Percentiles rank a stretch among this genome's conserved stretches.
These are phyloP conservation scores for Pterocles orientalis DNA, from an alignment of 2,113 vertebrate species.

Conservation along the genomic window DNA sequence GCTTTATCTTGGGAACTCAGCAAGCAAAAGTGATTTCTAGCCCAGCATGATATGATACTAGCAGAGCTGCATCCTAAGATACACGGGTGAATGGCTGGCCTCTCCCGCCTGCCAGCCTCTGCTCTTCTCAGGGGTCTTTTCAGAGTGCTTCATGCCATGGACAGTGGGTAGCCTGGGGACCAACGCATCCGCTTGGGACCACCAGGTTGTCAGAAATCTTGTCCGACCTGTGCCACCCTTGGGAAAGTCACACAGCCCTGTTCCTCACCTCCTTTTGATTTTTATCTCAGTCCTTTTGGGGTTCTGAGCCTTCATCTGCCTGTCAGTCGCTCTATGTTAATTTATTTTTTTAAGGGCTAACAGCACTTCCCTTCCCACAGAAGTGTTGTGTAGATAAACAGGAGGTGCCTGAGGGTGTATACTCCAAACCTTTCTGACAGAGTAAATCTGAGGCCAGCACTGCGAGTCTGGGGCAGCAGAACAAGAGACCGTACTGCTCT, in stretches of 20 bases:
- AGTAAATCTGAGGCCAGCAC: neutral
- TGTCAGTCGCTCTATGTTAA: neutral
- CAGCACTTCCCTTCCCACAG: slow-evolving; percentile 45
- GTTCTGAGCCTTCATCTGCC: neutral
- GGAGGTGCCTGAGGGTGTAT: neutral
- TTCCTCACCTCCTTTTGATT: neutral
- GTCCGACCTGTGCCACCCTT: neutral
- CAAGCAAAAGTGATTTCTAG: slow-evolving; percentile 51
- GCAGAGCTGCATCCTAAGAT: slow-evolving; percentile 58
- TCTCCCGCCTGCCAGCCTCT: neutral
- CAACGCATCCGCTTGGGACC: neutral
- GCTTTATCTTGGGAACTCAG: slow-evolving; percentile 49
- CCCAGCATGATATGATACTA: neutral
- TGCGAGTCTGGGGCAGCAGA: neutral
- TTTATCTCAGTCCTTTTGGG: neutral
- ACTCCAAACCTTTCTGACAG: neutral
- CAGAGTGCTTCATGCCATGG: neutral
- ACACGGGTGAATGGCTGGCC: neutral
- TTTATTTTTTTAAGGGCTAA: neutral
- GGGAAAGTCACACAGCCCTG: neutral
- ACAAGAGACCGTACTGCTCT: neutral
- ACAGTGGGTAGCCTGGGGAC: neutral
- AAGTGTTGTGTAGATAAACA: neutral
- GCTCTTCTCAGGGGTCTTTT: neutral
- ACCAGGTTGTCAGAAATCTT: neutral